Evolutionary conservation across 2,113 vertebrate species (phyloP).

Genomic region (Periophthalmus modestus): DNA sequence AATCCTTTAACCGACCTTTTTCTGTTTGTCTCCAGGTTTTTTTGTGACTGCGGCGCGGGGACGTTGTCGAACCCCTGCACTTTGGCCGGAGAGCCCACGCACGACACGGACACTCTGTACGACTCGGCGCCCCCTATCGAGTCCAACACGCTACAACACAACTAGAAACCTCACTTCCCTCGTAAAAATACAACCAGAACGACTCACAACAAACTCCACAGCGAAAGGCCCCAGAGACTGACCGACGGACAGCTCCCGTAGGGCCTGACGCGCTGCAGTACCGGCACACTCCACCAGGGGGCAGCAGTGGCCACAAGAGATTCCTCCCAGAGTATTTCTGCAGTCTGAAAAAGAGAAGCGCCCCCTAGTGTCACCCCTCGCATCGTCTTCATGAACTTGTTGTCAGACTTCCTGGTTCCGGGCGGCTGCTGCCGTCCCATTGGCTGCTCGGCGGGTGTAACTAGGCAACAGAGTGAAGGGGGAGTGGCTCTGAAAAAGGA

Average conservation of each 20-base stretch:
- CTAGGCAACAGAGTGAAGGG: constrained; percentile 77
- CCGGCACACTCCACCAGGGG: constrained; percentile 51
- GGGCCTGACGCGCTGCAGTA: constrained; percentile 39
- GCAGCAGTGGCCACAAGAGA: constrained; percentile 64
- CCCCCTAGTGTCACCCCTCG: constrained; percentile 26
- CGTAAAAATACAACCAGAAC: background rate
- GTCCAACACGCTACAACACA: constrained; percentile 99
- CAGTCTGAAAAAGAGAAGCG: constrained; percentile 30
- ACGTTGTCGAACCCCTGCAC: constrained; percentile 99
- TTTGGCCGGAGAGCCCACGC: constrained; percentile 97
- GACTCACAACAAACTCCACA: constrained; percentile 39
- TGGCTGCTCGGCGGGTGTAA: constrained; percentile 69
- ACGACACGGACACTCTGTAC: constrained; percentile 99
- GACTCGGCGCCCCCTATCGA: constrained; percentile 99
- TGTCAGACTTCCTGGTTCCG: constrained; percentile 70
- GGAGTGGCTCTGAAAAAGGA: constrained; percentile 81
- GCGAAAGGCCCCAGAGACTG: constrained; percentile 64
- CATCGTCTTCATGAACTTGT: constrained; percentile 43
- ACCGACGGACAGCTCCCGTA: constrained; percentile 63
- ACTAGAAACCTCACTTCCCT: constrained; percentile 75
- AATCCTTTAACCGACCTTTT: background rate
- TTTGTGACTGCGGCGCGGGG: constrained; percentile 99
- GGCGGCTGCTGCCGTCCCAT: constrained; percentile 65
- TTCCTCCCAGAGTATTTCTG: constrained; percentile 62
- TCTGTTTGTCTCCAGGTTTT: constrained; percentile 83